A percentile compares a stretch with the other conserved stretches of the same genome.
phyloP scores from a whole-genome alignment of 2,888 invertebrate species.

The Ennomos erosarius region DNA sequence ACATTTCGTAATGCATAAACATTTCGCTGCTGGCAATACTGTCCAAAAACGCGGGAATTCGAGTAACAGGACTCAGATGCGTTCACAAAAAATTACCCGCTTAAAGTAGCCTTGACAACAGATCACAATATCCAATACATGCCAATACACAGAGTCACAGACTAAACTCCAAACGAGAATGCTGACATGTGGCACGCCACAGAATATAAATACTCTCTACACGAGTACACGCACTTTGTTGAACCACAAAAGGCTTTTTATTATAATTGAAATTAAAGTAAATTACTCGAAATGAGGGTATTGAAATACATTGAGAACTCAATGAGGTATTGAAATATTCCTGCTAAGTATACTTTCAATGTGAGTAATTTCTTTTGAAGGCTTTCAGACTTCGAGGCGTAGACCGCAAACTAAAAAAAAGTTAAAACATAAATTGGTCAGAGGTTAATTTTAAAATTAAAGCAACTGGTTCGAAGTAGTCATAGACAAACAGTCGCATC shows the following conservation, averaged over 20 bases:
- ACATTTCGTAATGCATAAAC: too few relatives aligned
- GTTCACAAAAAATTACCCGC: slow-evolving; percentile 51
- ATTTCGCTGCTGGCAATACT: slow-evolving; percentile 33
- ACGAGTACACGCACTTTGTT: slow-evolving; percentile 13
- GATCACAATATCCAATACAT: slow-evolving; percentile 21
- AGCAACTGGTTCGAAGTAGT: background rate
- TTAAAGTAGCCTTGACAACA: slow-evolving; percentile 26
- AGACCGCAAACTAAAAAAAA: slow-evolving; percentile 13
- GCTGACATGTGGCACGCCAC: slow-evolving; percentile 34
- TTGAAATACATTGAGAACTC: slow-evolving; percentile 27
- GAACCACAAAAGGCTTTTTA: slow-evolving; percentile 30
- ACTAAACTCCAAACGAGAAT: slow-evolving; percentile 8
- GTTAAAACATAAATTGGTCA: slow-evolving; percentile 3
- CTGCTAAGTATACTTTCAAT: slow-evolving; percentile 25
- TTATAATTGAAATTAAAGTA: slow-evolving; percentile 40
- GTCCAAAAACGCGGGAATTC: slow-evolving; percentile 35
- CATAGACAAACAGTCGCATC: slow-evolving; percentile 22
- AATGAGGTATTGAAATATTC: slow-evolving; percentile 37
- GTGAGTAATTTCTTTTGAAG: slow-evolving; percentile 20
- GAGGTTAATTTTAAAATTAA: slow-evolving; percentile 4
- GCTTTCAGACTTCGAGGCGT: slow-evolving; percentile 12
- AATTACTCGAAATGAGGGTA: slow-evolving; percentile 36
- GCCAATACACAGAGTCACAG: too few relatives aligned
- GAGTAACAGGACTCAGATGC: slow-evolving; percentile 40
- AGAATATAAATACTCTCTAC: slow-evolving; percentile 7